Evolutionary conservation across 2,113 vertebrate species (phyloP), one percentile per base, ranked within the genome.

Genomic region (Scalopus aquaticus): DNA sequence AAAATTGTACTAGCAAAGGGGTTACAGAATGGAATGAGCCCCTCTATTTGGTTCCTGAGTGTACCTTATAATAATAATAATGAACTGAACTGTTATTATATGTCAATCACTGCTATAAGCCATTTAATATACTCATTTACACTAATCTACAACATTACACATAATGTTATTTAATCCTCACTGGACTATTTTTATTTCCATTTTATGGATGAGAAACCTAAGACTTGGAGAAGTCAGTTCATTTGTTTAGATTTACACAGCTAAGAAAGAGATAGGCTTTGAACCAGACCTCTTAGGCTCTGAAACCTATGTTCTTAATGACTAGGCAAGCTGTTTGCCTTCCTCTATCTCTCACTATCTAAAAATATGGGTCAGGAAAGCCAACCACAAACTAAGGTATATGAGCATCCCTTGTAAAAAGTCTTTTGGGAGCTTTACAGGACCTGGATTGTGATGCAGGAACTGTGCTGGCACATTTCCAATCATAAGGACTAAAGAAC

Each of bases 381-480:
- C 64, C n/a, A 20, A 28, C 60, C 28, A 80, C 28, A 87, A 93
- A 35, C 78, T 85, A 92, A 78, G 10, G 12, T 62, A 15, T 49
- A n/a, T 73, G 26, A n/a, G 35, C 22, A 84, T 67, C 46, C 17
- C 24, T 94, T 76, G n/a, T 51, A 72, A 58, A 93, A 95, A 90
- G 28, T 84, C 54, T 76, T 95, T 81, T 6, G 5, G 74, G 62
- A 93, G 35, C 39, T 88, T 56, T 86, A 49, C n/a, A 88, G 44
- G 92, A 94, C 22, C 20, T 94, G 35, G 24, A 88, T 92, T 85
- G 81, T 65, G n/a, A 90, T 35, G 94, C 39, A 96, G 17, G 6
- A 85, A 78, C 80, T 85, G 28, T 96, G n/a, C 30, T 58, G n/a
- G n/a, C 39, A 82, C 20, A 62, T 92, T 85, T 93, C 44, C 24